These are phyloP conservation scores for Cathartes aura DNA, from an alignment of 2,113 vertebrate genomes.

Conservation along the genomic window DNA sequence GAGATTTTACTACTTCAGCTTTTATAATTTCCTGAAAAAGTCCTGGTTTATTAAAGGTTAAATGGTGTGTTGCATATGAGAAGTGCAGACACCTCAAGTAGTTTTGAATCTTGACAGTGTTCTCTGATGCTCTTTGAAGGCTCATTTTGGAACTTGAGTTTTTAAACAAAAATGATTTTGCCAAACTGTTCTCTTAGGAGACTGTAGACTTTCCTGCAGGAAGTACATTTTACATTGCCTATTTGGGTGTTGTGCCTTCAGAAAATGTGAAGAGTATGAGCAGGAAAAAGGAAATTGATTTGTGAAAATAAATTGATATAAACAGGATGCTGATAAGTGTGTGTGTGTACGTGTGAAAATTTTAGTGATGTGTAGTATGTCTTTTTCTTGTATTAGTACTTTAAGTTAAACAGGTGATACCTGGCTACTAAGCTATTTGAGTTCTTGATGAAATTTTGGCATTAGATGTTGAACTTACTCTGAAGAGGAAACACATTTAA, in stretches of 20 bases:
- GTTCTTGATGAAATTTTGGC: constrained; percentile 2
- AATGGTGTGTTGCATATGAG: not conserved
- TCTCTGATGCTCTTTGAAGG: constrained; percentile 38
- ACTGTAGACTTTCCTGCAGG: constrained; percentile 12
- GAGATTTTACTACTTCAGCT: constrained; percentile 22
- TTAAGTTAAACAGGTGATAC: not conserved
- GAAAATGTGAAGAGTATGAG: constrained; percentile 32
- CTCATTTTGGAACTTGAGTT: constrained; percentile 19
- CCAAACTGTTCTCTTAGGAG: not conserved
- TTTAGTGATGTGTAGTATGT: not conserved
- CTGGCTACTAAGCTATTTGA: not conserved
- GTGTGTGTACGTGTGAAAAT: not conserved
- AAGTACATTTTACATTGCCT: constrained; percentile 39
- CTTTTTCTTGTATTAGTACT: constrained; percentile 2
- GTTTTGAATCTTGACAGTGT: not conserved
- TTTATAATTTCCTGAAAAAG: constrained; percentile 17
- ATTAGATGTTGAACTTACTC: constrained; percentile 21
- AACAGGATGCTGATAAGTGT: not conserved
- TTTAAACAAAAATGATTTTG: constrained; percentile 33
- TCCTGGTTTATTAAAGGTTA: not conserved
- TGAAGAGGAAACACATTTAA: constrained; percentile 36
- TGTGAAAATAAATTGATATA: constrained; percentile 34
- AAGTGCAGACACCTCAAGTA: not conserved
- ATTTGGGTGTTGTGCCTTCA: constrained; percentile 50
- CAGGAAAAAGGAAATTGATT: not conserved